phyloP scores from a whole-genome alignment of 2,113 vertebrate genomes.

The Nycticryphes semicollaris region DNA sequence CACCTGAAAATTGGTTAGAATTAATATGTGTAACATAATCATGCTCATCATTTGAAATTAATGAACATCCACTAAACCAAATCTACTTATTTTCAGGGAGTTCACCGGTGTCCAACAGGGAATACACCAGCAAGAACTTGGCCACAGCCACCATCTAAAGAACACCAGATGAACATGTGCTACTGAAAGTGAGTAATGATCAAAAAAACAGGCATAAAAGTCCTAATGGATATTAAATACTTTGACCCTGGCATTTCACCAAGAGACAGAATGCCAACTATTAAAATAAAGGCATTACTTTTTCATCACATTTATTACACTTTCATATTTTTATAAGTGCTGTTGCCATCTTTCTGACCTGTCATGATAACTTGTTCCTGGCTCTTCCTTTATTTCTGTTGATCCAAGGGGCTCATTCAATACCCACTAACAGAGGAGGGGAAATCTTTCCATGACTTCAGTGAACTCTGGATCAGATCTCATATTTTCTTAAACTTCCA shows the following conservation, averaged over 20 bases:
- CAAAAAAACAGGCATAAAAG: constrained; percentile 3
- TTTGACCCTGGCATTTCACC: neutral
- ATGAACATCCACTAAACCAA: neutral
- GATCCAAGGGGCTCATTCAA: neutral
- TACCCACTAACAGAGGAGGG: neutral
- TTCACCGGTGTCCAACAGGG: neutral
- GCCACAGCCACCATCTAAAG: neutral
- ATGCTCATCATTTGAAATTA: neutral
- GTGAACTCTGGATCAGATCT: constrained; percentile 24
- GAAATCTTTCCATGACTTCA: constrained; percentile 31
- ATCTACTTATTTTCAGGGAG: neutral
- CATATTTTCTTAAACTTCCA: constrained; percentile 19
- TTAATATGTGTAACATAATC: fast-evolving
- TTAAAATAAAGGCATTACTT: neutral
- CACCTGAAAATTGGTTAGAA: neutral
- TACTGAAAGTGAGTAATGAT: constrained; percentile 23
- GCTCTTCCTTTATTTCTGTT: neutral
- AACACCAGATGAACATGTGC: neutral
- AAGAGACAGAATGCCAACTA: neutral
- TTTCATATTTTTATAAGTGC: neutral
- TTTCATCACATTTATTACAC: neutral
- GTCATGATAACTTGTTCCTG: constrained; percentile 20
- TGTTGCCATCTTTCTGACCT: neutral
- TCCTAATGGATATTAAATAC: neutral
- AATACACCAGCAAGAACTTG: neutral